Conservation (phyloP, 2,797 vertebrate species). For the Hydrocynus forskahlii region DNA sequence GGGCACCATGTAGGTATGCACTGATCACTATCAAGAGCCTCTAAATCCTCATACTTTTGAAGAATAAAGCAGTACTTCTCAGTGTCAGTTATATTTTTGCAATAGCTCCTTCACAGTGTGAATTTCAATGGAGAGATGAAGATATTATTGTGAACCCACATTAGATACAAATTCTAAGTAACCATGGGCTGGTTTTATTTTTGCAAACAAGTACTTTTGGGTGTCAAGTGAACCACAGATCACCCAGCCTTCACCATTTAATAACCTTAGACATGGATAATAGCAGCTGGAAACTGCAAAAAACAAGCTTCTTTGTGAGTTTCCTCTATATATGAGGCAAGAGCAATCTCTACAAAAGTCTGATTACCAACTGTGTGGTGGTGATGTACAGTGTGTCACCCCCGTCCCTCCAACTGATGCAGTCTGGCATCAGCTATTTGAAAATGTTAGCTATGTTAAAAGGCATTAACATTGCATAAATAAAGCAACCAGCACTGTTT, state of each 20-base stretch:
- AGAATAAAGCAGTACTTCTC: background rate
- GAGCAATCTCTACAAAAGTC: too few relatives aligned
- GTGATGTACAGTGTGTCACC: too few relatives aligned
- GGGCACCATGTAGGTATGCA: conserved; percentile 77
- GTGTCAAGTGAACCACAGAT: background rate
- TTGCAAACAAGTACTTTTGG: background rate
- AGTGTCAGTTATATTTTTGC: background rate
- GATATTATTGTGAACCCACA: background rate
- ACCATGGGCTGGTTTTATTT: background rate
- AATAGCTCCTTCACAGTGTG: background rate
- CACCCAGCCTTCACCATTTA: background rate
- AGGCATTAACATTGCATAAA: too few relatives aligned
- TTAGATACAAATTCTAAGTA: background rate
- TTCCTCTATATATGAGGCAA: too few relatives aligned
- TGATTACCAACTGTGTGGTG: too few relatives aligned
- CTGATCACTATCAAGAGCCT: background rate
- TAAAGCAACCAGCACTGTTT: too few relatives aligned
- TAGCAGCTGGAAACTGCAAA: too few relatives aligned
- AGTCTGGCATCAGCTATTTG: too few relatives aligned
- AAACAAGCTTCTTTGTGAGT: too few relatives aligned
- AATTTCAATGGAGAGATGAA: background rate
- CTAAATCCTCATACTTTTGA: background rate
- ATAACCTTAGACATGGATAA: background rate
- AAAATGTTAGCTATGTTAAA: too few relatives aligned
- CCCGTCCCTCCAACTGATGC: too few relatives aligned